Base-by-base conservation (phyloP, 2,888 invertebrate species). In the Trichopoda pennipes region DNA sequence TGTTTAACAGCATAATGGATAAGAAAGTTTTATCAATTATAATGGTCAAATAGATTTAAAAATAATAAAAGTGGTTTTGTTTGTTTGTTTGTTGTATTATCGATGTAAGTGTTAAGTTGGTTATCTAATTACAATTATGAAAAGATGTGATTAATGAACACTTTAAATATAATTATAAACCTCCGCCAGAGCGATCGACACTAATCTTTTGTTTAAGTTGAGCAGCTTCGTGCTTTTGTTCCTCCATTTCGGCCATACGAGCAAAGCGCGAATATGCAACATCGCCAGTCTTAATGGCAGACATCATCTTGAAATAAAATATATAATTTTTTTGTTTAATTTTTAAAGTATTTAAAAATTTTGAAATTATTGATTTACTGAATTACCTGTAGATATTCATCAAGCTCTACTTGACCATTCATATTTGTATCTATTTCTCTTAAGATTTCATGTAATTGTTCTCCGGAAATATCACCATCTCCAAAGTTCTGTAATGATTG, bases 331-430 rank as follows among this genome's bases (percentile, higher is more conserved):
- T 14, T 49, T 49, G 9, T 49, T 19, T 49, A n/a, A 7, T 49
- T 49, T 17, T 19, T 8, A 17, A 49, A 10, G 19, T 7, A 19
- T 3, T 1, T n/a, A n/a, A n/a, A n/a, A n/a, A n/a, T 19, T 19
- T 49, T 17, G 9, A 17, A 17, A n/a, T 9, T 49, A 9, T 17
- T 19, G 3, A 8, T 8, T 17, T 49, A 17, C 19, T n/a, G 10
- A 17, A 16, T 80, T 85, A 99, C 99, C 97, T 99, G 98, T 90
- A 99, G 94, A 92, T 99, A 99, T 92, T 99, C 99, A 91, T 98
- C 98, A 91, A 99, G 94, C 92, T 99, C 99, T 90, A 99, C 98
- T 93, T 99, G 98, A 89, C 99, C 99, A 92, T 99, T 99, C 95
- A 98, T 98, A 92, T 99, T 99, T 89, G 99, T 96, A 93, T 99